Percentiles rank a stretch among this genome's conserved stretches.
Evolutionary conservation across 1,140 invertebrate genomes (phyloP).

Genomic region (Sinella curviseta): DNA sequence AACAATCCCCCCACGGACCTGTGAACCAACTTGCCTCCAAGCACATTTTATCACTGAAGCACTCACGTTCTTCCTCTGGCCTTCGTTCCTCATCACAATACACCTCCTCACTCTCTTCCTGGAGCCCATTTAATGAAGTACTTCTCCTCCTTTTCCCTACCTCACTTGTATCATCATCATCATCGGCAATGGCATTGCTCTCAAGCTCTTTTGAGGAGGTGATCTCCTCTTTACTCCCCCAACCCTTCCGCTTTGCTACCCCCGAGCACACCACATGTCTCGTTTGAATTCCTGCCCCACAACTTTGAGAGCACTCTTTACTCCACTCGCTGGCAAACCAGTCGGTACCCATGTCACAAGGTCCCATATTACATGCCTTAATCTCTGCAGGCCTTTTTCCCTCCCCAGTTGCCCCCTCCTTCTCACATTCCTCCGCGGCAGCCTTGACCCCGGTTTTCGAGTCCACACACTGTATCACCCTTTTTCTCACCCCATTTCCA

Average conservation of each 20-base stretch:
- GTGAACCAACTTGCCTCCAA: slow-evolving; percentile 66
- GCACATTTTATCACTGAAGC: slow-evolving; percentile 64
- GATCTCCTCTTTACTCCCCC: background rate
- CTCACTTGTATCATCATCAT: slow-evolving; percentile 53
- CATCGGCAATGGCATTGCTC: slow-evolving; percentile 49
- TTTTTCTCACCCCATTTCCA: slow-evolving; percentile 58
- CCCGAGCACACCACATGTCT: slow-evolving; percentile 66
- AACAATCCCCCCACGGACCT: slow-evolving; percentile 65
- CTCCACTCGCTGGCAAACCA: slow-evolving; percentile 47
- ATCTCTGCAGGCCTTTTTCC: slow-evolving; percentile 51
- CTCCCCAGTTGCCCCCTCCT: background rate
- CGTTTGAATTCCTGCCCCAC: slow-evolving; percentile 66
- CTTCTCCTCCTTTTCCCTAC: too few species aligned
- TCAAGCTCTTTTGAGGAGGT: slow-evolving; percentile 32
- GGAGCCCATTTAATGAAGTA: background rate
- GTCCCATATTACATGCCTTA: slow-evolving; percentile 60
- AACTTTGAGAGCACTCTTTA: slow-evolving; percentile 57
- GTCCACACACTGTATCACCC: slow-evolving; percentile 55
- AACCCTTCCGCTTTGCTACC: slow-evolving; percentile 33
- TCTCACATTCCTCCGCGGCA: slow-evolving; percentile 51
- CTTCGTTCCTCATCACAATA: slow-evolving; percentile 60
- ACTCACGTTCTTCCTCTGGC: slow-evolving; percentile 63
- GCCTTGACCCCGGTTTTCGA: slow-evolving; percentile 42
- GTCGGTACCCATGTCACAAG: slow-evolving; percentile 41
- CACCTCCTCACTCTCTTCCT: slow-evolving; percentile 28